Base-by-base conservation (phyloP, 2,888 invertebrate species). In the Frankliniella intonsa region DNA sequence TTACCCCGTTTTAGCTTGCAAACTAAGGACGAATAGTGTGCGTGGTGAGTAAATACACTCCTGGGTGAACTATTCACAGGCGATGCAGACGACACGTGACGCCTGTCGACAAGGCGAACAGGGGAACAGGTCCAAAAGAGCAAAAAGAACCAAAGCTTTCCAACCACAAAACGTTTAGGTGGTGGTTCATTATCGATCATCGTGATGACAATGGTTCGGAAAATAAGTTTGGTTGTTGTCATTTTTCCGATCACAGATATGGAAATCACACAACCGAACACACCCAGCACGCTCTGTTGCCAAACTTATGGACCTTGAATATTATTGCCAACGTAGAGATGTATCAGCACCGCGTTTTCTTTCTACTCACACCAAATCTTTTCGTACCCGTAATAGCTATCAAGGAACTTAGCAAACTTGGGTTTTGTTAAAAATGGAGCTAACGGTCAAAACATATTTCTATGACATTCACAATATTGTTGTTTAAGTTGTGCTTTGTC, bases 21-120 rank as follows among this genome's bases (percentile, higher is more conserved):
- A 22, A 7, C 69, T n/a, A 22, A 55, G 55, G 14, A 55, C 19
- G 51, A 69, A 22, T 69, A 55, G 2, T 69, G 65, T 17, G 65
- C n/a, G 22, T 76, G 9, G 17, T 62, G 62, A 19, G 62, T 12
- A 22, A 76, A 76, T 25, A 76, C 7, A 12, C 69, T 10, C 12
- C 10, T 22, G 12, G 12, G 69, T 25, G 9, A 22, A 76, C 25
- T 76, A 76, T 76, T 25, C 12, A 22, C 69, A 76, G 69, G 12
- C 69, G 22, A 5, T 38, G 69, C 69, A 76, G 69, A 76, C 69
- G 69, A 76, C 69, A 76, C 69, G 69, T 25, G 25, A 76, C 69
- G 69, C 5, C 38, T 38, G 38, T 38, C 38, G 38, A 38, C 38
- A 38, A 38, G 38, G 38, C 38, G 3, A 38, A 38, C n/a, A 38